These are phyloP conservation scores for Grammomys surdaster DNA, from an alignment of 2,113 vertebrate genomes.

Conservation along the genomic window DNA sequence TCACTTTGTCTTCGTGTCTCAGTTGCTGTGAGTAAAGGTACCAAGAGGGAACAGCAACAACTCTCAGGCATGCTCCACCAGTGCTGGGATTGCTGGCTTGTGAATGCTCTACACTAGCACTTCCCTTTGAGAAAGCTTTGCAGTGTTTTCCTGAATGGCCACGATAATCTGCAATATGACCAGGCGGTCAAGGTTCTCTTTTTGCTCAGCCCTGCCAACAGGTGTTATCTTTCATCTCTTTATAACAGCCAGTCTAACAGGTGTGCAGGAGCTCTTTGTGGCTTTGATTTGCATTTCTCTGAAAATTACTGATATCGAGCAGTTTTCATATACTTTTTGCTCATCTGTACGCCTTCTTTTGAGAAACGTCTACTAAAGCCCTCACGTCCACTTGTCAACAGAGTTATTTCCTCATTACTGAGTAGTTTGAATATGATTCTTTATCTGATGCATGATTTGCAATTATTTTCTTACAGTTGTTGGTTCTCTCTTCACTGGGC, in stretches of 20 bases:
- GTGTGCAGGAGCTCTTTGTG: neutral
- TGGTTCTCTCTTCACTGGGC: neutral
- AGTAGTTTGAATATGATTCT: neutral
- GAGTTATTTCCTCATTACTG: neutral
- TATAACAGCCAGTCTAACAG: neutral
- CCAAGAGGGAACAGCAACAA: too few species aligned
- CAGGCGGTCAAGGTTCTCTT: neutral
- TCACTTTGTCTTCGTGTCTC: neutral
- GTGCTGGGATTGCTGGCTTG: neutral
- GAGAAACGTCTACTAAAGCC: neutral
- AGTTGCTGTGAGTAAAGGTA: neutral
- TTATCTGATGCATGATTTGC: neutral
- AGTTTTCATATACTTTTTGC: neutral
- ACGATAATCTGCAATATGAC: neutral
- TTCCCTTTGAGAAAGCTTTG: neutral
- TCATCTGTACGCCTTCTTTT: neutral
- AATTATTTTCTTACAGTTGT: neutral
- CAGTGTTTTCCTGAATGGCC: neutral
- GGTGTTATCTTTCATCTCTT: neutral
- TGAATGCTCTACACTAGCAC: neutral
- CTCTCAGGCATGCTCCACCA: neutral
- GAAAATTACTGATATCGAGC: neutral
- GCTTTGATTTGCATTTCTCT: constrained; percentile 6
- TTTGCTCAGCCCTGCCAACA: neutral
- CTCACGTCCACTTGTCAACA: neutral